Evolutionary conservation across 2,888 invertebrate species (phyloP), one percentile per base, ranked within the genome.

Genomic region (Pandemis heparana): DNA sequence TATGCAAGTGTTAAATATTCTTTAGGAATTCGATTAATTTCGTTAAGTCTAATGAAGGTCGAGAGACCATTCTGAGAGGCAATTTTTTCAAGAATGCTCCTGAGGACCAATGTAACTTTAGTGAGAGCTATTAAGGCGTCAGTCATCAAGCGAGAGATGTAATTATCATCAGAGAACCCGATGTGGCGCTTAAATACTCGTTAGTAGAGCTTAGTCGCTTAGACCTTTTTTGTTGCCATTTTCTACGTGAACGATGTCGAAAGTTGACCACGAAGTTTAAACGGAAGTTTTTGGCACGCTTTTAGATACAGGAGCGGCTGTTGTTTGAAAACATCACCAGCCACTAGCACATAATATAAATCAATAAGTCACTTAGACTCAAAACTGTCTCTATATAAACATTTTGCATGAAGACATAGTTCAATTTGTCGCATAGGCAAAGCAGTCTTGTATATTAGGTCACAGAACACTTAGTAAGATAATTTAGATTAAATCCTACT

Each of bases 121-220:
- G 46, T 38, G 56, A 41, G 60, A 66, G 62, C 62, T 53, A 72
- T 73, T 64, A 73, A 59, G 48, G 8, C 59, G 59, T 64, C 59
- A 69, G 68, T 73, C 73, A 73, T 73, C 67, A 73, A 56, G 63
- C 63, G 39, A 48, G 18, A 51, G 48, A 39, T 51, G 63, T 73
- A 68, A 73, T 73, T 69, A 73, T 68, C 73, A 69, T 69, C 73
- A 60, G 72, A 18, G 62, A 68, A 48, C 51, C 23, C n/a, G 46
- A 59, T 69, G 46, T 48, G 12, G 9, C 39, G 56, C 73, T 73
- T 64, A 73, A 69, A 59, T 73, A 73, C 73, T 73, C 64, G 48
- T 64, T 73, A 73, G 32, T 68, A 73, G 16, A 68, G 68, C 39
- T 46, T 38, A 62, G 67, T 41, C 41, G 43, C 23, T 56, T 16